Percentiles rank a stretch among this genome's conserved stretches.
Conservation (phyloP, 2,113 vertebrate genomes). For the Thunnus thynnus region DNA sequence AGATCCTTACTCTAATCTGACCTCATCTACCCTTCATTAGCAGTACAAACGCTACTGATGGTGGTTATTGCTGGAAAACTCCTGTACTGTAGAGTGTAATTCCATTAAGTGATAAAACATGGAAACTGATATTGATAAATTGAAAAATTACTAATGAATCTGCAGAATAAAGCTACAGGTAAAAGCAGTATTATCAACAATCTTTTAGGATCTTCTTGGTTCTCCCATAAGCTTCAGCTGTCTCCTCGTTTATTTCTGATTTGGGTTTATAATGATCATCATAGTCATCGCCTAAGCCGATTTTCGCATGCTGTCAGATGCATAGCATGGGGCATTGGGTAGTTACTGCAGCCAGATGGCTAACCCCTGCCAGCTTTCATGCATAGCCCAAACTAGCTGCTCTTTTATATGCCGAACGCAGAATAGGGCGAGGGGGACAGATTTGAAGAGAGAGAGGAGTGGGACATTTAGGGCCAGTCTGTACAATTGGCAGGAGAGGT, state of each 20-base stretch:
- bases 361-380: conserved; percentile 88
- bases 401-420: conserved; percentile 78
- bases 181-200: conserved; percentile 7
- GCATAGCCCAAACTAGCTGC: conserved; percentile 80
- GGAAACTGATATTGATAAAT: conserved; percentile 11
- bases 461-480: conserved; percentile 83
- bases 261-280: conserved; percentile 59
- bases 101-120: conserved; percentile 17
- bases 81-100: conserved; percentile 3
- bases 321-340: conserved; percentile 75
- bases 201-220: conserved; percentile 19
- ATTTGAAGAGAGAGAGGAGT: conserved; percentile 81
- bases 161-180: conserved; percentile 34
- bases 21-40: conserved; percentile 7
- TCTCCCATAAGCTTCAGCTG: conserved; percentile 27
- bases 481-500: conserved; percentile 82
- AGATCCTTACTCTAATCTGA: neutral
- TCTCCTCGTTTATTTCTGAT: conserved; percentile 22
- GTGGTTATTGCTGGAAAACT: neutral
- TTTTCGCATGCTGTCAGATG: conserved; percentile 78
- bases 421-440: conserved; percentile 78
- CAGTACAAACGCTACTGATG: neutral
- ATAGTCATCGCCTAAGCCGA: conserved; percentile 72
- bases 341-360: conserved; percentile 76
- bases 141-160: neutral